Conservation (phyloP, 2,888 invertebrate species). For the Orgyia antiqua region DNA sequence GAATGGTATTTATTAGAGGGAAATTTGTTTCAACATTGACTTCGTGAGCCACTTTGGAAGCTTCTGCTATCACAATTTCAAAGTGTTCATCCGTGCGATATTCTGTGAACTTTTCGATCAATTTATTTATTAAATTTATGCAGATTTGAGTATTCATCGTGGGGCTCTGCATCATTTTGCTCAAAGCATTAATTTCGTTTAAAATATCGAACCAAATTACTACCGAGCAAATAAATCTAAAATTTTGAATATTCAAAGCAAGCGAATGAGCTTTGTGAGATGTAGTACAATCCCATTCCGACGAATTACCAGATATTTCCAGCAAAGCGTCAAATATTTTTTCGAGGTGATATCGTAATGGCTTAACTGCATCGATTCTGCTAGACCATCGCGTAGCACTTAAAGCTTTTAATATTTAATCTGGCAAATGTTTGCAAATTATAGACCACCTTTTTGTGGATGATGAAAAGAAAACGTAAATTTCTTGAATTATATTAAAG, state of each 20-base stretch:
- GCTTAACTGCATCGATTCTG: slow-evolving; percentile 3
- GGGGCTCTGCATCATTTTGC: slow-evolving; percentile 1
- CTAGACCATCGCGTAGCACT: slow-evolving; percentile 1
- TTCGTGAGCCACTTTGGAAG: background rate
- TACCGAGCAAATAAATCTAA: slow-evolving; percentile 1
- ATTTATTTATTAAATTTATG: slow-evolving; percentile 1
- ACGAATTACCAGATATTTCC: slow-evolving; percentile 5
- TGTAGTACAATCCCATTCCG: slow-evolving; percentile 1
- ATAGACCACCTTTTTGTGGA: slow-evolving; percentile 1
- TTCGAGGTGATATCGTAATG: slow-evolving; percentile 4
- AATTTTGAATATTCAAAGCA: background rate
- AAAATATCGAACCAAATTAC: slow-evolving; percentile 1
- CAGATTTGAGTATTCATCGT: slow-evolving; percentile 2
- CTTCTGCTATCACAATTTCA: background rate
- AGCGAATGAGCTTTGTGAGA: background rate
- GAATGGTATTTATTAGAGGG: background rate
- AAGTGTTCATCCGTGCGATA: background rate
- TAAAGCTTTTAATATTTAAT: slow-evolving; percentile 3
- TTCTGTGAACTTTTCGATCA: background rate
- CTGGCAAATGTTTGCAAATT: slow-evolving; percentile 2
- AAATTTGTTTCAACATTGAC: background rate
- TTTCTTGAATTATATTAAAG: slow-evolving; percentile 11
- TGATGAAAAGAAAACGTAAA: slow-evolving; percentile 8
- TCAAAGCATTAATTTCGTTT: slow-evolving; percentile 1
- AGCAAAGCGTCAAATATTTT: slow-evolving; percentile 7